phyloP scores from a whole-genome alignment of 1,140 invertebrate species.

The Leptinotarsa defecta region DNA sequence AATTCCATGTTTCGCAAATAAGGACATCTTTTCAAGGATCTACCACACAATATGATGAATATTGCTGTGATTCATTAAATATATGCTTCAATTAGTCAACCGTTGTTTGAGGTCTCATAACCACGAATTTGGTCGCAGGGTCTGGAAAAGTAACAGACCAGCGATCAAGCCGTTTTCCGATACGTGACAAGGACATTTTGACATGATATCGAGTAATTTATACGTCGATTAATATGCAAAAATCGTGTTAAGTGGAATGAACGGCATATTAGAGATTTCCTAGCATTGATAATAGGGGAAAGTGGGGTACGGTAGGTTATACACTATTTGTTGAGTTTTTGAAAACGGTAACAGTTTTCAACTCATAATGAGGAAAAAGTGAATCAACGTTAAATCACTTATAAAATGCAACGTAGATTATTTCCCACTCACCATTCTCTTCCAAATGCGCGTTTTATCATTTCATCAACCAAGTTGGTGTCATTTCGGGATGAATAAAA shows the following conservation, averaged over 20 bases:
- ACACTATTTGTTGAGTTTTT: too few relatives aligned
- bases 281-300: neutral
- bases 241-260: slow-evolving; percentile 7
- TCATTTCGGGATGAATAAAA: too few relatives aligned
- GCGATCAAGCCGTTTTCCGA: slow-evolving; percentile 15
- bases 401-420: too few relatives aligned
- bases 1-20: too few relatives aligned
- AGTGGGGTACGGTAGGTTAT: neutral
- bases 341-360: too few relatives aligned
- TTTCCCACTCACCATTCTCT: too few relatives aligned
- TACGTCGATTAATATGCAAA: slow-evolving; percentile 14
- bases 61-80: neutral
- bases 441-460: too few relatives aligned
- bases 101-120: neutral
- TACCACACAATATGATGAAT: neutral
- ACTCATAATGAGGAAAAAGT: too few relatives aligned
- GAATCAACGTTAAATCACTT: too few relatives aligned
- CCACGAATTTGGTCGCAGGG: slow-evolving; percentile 22
- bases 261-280: neutral
- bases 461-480: too few relatives aligned
- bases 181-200: slow-evolving; percentile 27
- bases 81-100: neutral
- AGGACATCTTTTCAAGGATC: neutral
- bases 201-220: slow-evolving; percentile 30
- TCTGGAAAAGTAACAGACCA: slow-evolving; percentile 22